These are phyloP conservation scores for Phylloscopus collybita DNA, from an alignment of 2,797 vertebrate genomes.

Conservation along the genomic window DNA sequence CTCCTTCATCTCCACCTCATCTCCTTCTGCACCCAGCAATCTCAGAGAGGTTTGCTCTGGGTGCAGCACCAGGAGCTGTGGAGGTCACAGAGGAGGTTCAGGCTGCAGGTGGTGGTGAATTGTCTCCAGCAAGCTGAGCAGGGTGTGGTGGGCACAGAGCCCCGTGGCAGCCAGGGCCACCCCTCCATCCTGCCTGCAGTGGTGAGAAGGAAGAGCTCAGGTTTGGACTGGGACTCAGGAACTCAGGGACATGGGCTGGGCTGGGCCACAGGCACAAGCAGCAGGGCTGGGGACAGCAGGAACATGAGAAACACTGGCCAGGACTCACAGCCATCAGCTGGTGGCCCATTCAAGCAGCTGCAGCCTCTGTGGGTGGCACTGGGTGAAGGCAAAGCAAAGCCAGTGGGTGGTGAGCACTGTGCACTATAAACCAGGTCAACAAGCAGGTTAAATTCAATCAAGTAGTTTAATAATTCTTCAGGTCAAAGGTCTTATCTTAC, in stretches of 20 bases:
- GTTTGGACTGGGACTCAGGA: background rate
- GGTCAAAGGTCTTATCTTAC: conserved; percentile 78
- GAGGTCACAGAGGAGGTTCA: background rate
- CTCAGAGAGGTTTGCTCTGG: background rate
- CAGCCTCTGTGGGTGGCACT: background rate
- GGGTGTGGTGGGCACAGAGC: background rate
- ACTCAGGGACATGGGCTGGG: background rate
- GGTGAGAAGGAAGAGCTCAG: background rate
- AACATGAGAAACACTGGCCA: background rate
- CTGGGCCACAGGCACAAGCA: background rate
- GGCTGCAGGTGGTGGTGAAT: background rate
- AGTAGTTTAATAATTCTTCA: conserved; percentile 78
- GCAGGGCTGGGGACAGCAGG: background rate
- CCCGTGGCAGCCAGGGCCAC: background rate
- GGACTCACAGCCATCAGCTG: background rate
- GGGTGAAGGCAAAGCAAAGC: conserved; percentile 9
- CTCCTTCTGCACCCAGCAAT: background rate
- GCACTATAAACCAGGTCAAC: conserved; percentile 72
- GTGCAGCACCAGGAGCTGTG: background rate
- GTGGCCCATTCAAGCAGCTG: background rate
- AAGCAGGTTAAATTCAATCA: conserved; percentile 72
- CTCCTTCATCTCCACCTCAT: background rate
- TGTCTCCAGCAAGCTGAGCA: background rate
- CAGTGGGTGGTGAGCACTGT: conserved; percentile 10
- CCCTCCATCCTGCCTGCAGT: background rate